Conservation (phyloP, 2,888 invertebrate species). For the Crossocerus cetratus region DNA sequence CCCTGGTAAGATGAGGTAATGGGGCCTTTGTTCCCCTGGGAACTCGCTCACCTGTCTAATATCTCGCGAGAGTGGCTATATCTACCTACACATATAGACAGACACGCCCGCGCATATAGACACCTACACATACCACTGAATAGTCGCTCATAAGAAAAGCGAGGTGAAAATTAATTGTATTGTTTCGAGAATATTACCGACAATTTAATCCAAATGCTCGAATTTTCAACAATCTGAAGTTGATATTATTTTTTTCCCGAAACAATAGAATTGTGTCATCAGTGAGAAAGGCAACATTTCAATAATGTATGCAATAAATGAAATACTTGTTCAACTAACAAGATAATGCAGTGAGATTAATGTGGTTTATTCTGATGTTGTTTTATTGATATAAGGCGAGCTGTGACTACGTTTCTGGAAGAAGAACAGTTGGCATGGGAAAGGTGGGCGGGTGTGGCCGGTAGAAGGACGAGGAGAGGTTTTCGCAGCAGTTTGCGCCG, state of each 20-base stretch:
- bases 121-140: conserved; percentile 54
- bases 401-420: no score
- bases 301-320: conserved; percentile 11
- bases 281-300: background rate
- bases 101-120: no score
- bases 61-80: conserved; percentile 69
- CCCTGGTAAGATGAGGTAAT: conserved; percentile 68
- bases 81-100: conserved; percentile 23
- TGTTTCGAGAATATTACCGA: conserved; percentile 52
- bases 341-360: background rate
- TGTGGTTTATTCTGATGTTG: no score
- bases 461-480: conserved; percentile 42
- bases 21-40: conserved; percentile 75
- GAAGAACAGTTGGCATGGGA: no score
- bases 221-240: background rate
- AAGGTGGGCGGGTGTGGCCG: conserved; percentile 22
- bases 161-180: conserved; percentile 63
- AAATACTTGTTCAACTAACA: conserved; percentile 1
- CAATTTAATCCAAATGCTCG: conserved; percentile 6
- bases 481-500: conserved; percentile 50
- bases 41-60: conserved; percentile 74
- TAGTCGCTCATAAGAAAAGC: conserved; percentile 49
- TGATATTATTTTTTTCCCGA: no score
- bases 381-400: no score
- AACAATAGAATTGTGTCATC: background rate